phyloP scores from a whole-genome alignment of 2,888 invertebrate genomes.

The Dicyrtomina minuta region DNA sequence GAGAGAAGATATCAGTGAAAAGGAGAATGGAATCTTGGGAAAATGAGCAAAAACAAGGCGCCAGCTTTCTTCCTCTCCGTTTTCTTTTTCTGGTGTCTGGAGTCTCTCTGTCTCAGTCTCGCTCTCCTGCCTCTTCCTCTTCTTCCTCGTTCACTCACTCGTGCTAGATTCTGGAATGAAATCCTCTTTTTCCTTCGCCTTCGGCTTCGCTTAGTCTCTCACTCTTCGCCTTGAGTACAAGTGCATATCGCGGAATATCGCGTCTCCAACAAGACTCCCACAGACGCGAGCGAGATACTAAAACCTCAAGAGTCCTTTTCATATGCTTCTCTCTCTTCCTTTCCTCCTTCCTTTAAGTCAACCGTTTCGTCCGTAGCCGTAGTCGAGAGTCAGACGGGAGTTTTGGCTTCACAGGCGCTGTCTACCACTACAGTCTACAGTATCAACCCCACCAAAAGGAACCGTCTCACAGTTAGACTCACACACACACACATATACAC shows the following conservation, averaged over 20 bases:
- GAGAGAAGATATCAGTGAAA: conserved; percentile 21
- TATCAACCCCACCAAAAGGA: background rate
- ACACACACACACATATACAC: conserved; percentile 1
- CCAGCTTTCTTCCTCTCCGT: conserved; percentile 29
- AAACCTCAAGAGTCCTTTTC: conserved; percentile 10
- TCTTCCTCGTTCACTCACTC: background rate
- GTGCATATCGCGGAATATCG: too few species aligned
- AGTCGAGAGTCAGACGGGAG: background rate
- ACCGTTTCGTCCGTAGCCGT: conserved; percentile 9
- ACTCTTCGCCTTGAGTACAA: conserved; percentile 18
- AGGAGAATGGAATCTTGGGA: conserved; percentile 22
- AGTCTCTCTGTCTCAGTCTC: conserved; percentile 23
- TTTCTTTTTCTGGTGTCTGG: conserved; percentile 38
- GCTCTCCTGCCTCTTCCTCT: background rate
- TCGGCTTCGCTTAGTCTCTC: conserved; percentile 23
- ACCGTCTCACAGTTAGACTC: background rate
- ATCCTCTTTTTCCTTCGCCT: conserved; percentile 8
- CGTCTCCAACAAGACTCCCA: conserved; percentile 11
- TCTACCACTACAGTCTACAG: background rate
- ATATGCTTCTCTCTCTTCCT: conserved; percentile 23
- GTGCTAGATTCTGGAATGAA: background rate
- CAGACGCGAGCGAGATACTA: background rate
- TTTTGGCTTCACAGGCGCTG: background rate
- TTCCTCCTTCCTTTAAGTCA: conserved; percentile 4
- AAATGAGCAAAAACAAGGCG: conserved; percentile 51